Evolutionary conservation across 2,797 vertebrate species (phyloP), one percentile per base, ranked within the genome.

Genomic region (Enteromius trimaculatus): DNA sequence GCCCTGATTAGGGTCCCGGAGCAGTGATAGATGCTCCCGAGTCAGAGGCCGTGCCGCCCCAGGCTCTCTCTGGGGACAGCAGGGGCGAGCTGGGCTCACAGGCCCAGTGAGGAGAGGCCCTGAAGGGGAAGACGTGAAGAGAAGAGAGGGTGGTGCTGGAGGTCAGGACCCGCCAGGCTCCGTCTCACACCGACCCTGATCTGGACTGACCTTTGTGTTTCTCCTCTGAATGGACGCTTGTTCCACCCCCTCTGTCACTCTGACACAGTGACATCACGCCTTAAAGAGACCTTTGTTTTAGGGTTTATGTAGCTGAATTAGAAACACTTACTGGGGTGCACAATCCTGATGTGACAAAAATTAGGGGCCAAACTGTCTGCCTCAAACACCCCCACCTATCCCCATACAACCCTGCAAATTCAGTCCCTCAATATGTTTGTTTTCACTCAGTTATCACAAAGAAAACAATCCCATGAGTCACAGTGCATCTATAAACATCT

Each of bases 91-190:
- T 69, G 51, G 58, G 31, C 78, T 58, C 39, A 87, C 84, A 87
- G 66, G 29, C 62, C 44, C 62, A 88, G 85, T 88, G 88, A 93
- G 93, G 92, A 89, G 93, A 89, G 94, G 95, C 96, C 96, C 93
- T 78, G 87, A 95, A 95, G 91, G 81, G 72, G 89, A 86, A 90
- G 93, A 78, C 89, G 85, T 85, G 92, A 90, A 85, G 92, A 93
- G 95, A 95, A 95, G 94, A 97, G 95, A 93, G 95, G 96, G 95
- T 94, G 87, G 93, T 89, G 94, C 94, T 93, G 91, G 91, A 93
- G 95, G 95, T 96, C 96, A 95, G 88, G 92, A 94, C 91, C 92
- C 90, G 87, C 89, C 89, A 89, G 91, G 92, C 94, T 93, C 92
- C 93, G 90, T 93, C 91, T 95, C 90, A 91, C 87, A 90, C 91